Base-by-base conservation (phyloP, 2,113 vertebrate genomes). In the Pyrgilauda ruficollis region DNA sequence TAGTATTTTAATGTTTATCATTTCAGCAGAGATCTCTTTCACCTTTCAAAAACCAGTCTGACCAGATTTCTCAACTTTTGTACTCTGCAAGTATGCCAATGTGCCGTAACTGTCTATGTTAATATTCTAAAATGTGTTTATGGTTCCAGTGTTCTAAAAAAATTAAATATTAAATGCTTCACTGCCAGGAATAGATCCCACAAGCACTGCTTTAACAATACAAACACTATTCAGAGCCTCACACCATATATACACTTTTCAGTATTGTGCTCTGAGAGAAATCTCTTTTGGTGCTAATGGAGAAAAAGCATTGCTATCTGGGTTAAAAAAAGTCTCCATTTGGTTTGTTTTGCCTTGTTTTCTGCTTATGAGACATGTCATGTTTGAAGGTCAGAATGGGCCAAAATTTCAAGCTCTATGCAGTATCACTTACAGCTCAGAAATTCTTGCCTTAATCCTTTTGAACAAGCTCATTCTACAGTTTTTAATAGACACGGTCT, bases 1-100 rank as follows among this genome's bases (percentile, higher is more conserved):
- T 72, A 92, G 53, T 46, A 55, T 89, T 95, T 95, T 93, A 92
- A 86, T 62, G 80, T 88, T 93, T 83, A 90, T 95, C 89, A 72
- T 55, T 92, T 91, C 46, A 91, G 72, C 80, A 89, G 58, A 62
- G 84, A 75, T 76, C 89, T 80, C 68, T 64, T 56, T 62, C 2
- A 8, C 72, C 59, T 81, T 74, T 90, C 78, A 73, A 84, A 95
- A 97, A 97, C 92, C 95, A 89, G 95, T 92, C 77, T 76, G 92
- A 94, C 93, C 80, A 90, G 93, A 94, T 95, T 96, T 84, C 84
- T 87, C 81, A 93, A 66, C 87, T 93, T 95, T n/a, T 69, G 33
- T 86, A 44, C 74, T 84, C 80, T 61, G 43, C 46, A 73, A 81
- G 67, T 81, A 82, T 0, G 2, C 53, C 67, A 43, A 1, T 92